Conservation (phyloP, 2,113 vertebrate species). For the Megaceryle torquata region DNA sequence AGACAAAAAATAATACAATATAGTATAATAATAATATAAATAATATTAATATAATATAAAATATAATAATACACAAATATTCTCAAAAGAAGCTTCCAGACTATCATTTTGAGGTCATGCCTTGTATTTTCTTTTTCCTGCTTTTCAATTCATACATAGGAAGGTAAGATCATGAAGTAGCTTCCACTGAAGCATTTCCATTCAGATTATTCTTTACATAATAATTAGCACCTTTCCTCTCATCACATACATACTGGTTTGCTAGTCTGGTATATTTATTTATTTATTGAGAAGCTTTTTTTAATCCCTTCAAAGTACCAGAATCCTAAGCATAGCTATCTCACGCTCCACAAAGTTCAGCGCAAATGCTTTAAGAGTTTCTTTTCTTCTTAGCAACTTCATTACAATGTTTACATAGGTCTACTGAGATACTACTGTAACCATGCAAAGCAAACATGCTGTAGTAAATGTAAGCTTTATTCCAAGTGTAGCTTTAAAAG, state of each 20-base stretch:
- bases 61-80: neutral
- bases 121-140: neutral
- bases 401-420: constrained; percentile 10
- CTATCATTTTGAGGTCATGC: neutral
- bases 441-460: constrained; percentile 5
- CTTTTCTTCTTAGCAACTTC: constrained; percentile 21
- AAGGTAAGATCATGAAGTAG: neutral
- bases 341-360: constrained; percentile 32
- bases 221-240: neutral
- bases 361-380: neutral
- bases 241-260: neutral
- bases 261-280: neutral
- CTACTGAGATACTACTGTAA: neutral
- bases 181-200: neutral
- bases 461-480: constrained; percentile 15
- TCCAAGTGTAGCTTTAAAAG: neutral
- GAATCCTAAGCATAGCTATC: neutral
- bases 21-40: no score
- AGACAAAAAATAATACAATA: constrained; percentile 1
- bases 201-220: neutral
- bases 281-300: constrained; percentile 7
- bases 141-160: neutral
- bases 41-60: no score
- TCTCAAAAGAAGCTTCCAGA: neutral
- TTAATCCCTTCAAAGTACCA: neutral